Conservation (phyloP, 2,888 invertebrate species). For the Beris chalybata region DNA sequence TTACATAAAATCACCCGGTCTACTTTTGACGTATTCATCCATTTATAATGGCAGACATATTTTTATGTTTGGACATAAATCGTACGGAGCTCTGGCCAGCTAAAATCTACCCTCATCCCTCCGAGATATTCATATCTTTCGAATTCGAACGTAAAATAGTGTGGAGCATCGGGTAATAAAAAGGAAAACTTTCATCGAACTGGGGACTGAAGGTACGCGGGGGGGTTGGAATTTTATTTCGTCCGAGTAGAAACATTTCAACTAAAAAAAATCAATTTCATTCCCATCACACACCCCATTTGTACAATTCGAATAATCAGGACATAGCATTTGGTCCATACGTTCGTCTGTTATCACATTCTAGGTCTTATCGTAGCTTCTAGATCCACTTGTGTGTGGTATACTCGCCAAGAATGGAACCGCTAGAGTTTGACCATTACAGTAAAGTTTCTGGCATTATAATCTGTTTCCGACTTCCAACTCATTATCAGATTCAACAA, state of each 20-base stretch:
- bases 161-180: too few relatives aligned
- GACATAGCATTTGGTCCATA: too few relatives aligned
- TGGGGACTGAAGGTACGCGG: too few relatives aligned
- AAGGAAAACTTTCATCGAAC: too few relatives aligned
- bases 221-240: neutral
- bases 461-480: slow-evolving; percentile 34
- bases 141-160: neutral
- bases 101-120: neutral
- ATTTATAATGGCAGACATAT: slow-evolving; percentile 21
- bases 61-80: slow-evolving; percentile 16
- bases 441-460: slow-evolving; percentile 32
- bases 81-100: neutral
- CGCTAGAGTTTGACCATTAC: slow-evolving; percentile 28
- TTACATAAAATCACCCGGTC: neutral
- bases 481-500: slow-evolving; percentile 39
- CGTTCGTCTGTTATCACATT: too few relatives aligned
- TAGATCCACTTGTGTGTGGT: too few relatives aligned
- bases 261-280: too few relatives aligned
- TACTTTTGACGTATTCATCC: slow-evolving; percentile 15
- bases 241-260: too few relatives aligned
- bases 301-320: too few relatives aligned
- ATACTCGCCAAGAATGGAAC: neutral
- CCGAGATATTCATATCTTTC: neutral
- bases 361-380: too few relatives aligned
- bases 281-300: too few relatives aligned